A percentile compares a stretch with the other conserved stretches of the same genome.
phyloP scores from a whole-genome alignment of 1,140 invertebrate genomes.

The Aporrectodea caliginosa region DNA sequence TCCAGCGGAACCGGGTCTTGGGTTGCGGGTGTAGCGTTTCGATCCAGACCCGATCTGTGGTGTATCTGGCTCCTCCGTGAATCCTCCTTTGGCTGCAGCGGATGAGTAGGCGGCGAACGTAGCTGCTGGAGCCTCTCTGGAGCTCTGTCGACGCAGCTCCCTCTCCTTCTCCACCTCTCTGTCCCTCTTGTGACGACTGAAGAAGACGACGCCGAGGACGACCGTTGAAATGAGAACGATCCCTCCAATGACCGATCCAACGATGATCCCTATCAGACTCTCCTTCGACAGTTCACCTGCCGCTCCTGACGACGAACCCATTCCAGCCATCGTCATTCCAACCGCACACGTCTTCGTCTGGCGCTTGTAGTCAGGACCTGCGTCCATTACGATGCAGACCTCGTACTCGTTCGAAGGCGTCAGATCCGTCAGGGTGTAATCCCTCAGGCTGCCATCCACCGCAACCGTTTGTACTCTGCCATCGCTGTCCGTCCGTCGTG shows the following conservation, averaged over 20 bases:
- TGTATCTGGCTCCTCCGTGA: neutral
- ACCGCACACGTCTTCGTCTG: neutral
- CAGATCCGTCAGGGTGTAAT: neutral
- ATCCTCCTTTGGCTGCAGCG: too few species aligned
- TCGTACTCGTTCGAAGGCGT: neutral
- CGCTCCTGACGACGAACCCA: neutral
- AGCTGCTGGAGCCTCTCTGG: too few species aligned
- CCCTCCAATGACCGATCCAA: neutral
- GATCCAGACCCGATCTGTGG: neutral
- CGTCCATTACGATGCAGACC: neutral
- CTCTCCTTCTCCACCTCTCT: neutral
- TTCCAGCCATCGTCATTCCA: neutral
- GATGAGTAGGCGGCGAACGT: neutral
- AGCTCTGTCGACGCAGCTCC: neutral
- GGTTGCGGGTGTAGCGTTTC: neutral
- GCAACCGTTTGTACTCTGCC: neutral
- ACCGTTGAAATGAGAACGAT: neutral
- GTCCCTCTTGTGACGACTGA: neutral
- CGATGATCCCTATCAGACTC: neutral
- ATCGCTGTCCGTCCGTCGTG: neutral
- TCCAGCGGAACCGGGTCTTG: neutral
- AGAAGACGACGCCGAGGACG: neutral
- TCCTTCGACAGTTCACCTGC: neutral
- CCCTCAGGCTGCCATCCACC: neutral
- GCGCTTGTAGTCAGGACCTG: neutral